Evolutionary conservation across 92 coral and sea anemone genomes (phyloP).

Genomic region (Metridium senile): DNA sequence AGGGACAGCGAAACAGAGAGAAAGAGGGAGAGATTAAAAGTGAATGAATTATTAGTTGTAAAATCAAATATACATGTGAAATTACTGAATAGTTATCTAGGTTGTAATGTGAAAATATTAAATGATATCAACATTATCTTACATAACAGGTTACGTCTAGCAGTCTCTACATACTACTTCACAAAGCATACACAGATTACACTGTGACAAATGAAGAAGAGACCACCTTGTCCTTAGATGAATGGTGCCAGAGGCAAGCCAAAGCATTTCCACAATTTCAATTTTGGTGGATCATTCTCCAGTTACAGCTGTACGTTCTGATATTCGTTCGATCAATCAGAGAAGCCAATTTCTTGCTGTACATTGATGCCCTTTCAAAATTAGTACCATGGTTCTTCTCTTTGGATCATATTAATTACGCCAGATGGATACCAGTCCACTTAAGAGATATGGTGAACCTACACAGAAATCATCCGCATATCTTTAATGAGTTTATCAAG

Average conservation of each 20-base stretch:
- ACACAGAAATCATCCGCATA: slow-evolving; percentile 19
- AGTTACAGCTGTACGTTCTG: slow-evolving; percentile 22
- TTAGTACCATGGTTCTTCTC: slow-evolving; percentile 49
- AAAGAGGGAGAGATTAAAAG: no score
- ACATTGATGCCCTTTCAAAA: slow-evolving; percentile 18
- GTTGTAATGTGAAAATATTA: no score
- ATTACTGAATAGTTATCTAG: no score
- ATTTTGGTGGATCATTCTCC: slow-evolving; percentile 36
- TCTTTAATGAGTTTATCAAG: slow-evolving; percentile 30
- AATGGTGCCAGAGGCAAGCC: slow-evolving; percentile 5
- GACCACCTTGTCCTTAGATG: background rate
- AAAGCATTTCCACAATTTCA: slow-evolving; percentile 33
- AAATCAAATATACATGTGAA: no score
- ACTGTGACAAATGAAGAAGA: slow-evolving; percentile 8
- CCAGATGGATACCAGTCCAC: slow-evolving; percentile 52
- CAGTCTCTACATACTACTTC: slow-evolving; percentile 24
- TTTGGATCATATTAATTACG: slow-evolving; percentile 35
- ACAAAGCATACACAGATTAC: slow-evolving; percentile 27
- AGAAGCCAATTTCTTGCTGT: slow-evolving; percentile 27
- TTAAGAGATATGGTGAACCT: slow-evolving; percentile 43
- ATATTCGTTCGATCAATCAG: slow-evolving; percentile 35
- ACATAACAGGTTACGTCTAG: slow-evolving; percentile 43
- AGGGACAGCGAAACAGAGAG: no score
- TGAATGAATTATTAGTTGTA: no score
- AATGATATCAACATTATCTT: no score